These are phyloP conservation scores for Vanessa cardui DNA, from an alignment of 2,888 invertebrate genomes.

Conservation along the genomic window DNA sequence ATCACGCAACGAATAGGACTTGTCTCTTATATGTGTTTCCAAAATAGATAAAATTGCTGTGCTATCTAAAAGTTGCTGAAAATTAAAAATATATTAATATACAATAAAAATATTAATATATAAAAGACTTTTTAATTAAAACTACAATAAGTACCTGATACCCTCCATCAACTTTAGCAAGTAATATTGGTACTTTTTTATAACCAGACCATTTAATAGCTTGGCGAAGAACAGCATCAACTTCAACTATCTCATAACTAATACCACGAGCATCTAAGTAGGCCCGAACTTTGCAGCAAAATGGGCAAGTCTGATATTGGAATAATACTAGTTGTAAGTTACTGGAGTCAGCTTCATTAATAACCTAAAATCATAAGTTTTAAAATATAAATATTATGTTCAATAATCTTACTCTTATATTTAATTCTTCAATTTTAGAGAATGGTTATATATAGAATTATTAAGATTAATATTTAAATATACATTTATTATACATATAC, in stretches of 20 bases:
- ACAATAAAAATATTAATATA: background rate
- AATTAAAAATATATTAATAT: conserved; percentile 37
- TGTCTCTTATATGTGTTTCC: conserved; percentile 88
- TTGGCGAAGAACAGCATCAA: conserved; percentile 96
- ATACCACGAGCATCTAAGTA: conserved; percentile 96
- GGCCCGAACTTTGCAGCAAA: conserved; percentile 96
- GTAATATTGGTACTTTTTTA: conserved; percentile 96
- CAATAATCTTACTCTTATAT: no score
- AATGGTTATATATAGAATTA: no score
- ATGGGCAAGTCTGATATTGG: conserved; percentile 99
- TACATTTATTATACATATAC: no score
- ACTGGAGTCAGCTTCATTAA: conserved; percentile 84
- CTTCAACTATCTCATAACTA: conserved; percentile 97
- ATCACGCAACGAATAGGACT: conserved; percentile 83
- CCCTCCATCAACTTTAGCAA: conserved; percentile 88
- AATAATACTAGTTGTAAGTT: conserved; percentile 93
- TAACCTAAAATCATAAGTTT: conserved; percentile 72
- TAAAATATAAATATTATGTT: no score
- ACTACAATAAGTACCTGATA: conserved; percentile 82
- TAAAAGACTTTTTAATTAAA: background rate
- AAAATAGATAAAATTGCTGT: conserved; percentile 95
- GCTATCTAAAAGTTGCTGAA: conserved; percentile 95
- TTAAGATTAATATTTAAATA: no score
- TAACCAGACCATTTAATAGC: conserved; percentile 97
- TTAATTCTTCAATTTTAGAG: no score